Conservation (phyloP, 2,888 invertebrate genomes). For the Beris chalybata region DNA sequence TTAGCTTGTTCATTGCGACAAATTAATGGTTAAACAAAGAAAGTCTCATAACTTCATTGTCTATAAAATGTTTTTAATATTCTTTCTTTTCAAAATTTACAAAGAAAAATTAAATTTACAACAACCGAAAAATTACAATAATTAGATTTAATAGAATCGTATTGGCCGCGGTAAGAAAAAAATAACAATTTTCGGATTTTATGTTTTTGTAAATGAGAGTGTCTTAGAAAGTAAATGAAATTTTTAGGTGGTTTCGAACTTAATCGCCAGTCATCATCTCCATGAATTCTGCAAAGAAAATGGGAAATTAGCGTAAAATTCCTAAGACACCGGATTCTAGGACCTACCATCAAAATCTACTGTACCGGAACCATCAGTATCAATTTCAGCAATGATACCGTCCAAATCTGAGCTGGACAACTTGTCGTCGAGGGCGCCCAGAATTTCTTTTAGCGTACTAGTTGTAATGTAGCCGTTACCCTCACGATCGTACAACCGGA, state of each 20-base stretch:
- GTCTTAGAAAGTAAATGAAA: not conserved
- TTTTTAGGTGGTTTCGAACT: slow-evolving; percentile 44
- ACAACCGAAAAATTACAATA: not conserved
- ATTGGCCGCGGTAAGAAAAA: not conserved
- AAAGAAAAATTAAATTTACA: not conserved
- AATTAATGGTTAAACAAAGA: too few species aligned
- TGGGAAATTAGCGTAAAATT: not conserved
- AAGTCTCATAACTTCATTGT: too few species aligned
- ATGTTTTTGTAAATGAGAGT: not conserved
- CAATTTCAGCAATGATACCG: slow-evolving; percentile 96
- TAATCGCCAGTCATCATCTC: slow-evolving; percentile 94
- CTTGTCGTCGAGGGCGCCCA: slow-evolving; percentile 91
- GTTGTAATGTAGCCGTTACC: slow-evolving; percentile 94
- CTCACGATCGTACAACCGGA: slow-evolving; percentile 94
- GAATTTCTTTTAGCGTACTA: slow-evolving; percentile 87
- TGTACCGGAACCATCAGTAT: slow-evolving; percentile 97
- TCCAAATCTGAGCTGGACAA: slow-evolving; percentile 89
- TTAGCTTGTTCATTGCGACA: too few species aligned
- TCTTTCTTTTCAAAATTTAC: not conserved
- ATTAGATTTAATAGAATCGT: not conserved
- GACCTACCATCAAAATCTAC: slow-evolving; percentile 94
- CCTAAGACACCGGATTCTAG: not conserved
- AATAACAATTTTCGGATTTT: not conserved
- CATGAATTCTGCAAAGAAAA: slow-evolving; percentile 77
- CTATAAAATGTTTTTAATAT: not conserved